Conservation (phyloP, 2,888 invertebrate genomes). For the Eueremaeus valkanovi region DNA sequence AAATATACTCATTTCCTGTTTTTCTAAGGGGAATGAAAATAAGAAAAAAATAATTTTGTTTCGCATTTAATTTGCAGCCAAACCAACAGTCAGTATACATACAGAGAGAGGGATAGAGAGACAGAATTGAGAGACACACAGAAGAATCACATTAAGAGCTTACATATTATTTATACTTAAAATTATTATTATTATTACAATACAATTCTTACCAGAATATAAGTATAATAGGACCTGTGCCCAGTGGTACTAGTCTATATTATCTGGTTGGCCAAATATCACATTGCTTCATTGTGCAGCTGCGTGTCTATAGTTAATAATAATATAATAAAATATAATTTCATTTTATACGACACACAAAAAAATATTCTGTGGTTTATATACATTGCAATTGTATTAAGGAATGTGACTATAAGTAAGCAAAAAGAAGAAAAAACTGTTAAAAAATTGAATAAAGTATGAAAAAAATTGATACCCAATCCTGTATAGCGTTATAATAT, state of each 20-base stretch:
- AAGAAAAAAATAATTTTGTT: not conserved
- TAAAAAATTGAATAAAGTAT: no score
- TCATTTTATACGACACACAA: not conserved
- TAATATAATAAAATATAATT: not conserved
- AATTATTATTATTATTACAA: not conserved
- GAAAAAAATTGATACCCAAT: no score
- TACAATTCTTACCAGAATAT: no score
- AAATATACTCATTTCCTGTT: not conserved
- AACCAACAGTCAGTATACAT: not conserved
- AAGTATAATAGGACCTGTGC: not conserved
- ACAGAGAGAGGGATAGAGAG: no score
- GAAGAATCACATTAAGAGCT: not conserved
- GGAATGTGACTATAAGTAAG: not conserved
- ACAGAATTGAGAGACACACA: no score
- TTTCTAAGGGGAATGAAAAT: not conserved
- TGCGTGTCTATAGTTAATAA: not conserved
- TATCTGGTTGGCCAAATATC: not conserved
- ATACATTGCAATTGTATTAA: not conserved
- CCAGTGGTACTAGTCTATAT: not conserved
- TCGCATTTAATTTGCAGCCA: not conserved
- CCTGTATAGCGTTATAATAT: not conserved
- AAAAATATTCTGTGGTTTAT: not conserved
- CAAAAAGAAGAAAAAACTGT: no score
- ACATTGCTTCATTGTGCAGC: not conserved
- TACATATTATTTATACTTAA: not conserved